Evolutionary conservation across 2,113 vertebrate genomes (phyloP), one percentile per base, ranked within the genome.

Genomic region (Alectura lathami): DNA sequence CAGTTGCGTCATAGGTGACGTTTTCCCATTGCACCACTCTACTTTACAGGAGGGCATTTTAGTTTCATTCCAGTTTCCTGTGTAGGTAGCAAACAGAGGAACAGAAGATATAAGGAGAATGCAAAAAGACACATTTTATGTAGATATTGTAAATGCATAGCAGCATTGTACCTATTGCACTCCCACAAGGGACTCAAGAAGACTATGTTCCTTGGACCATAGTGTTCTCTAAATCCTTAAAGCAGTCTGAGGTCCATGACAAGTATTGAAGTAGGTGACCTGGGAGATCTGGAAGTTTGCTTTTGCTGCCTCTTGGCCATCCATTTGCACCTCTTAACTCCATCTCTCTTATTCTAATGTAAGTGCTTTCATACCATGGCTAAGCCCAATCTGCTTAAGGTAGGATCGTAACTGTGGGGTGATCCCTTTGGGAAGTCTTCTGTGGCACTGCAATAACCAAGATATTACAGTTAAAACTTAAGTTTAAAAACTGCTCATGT

Each of bases 401-500:
- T 22, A 43, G 47, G 34, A 70, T 80, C 47, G 43, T 63, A 54
- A 85, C 59, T 3, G 0, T 18, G 32, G 23, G 18, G 11, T 15
- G 3, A 63, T 74, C 36, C 38, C 32, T 20, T 24, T 59, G 51
- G 47, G 67, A 69, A 43, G 11, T 74, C 47, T 88, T 38, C 22
- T 22, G 11, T 9, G 18, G 20, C 22, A 76, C 23, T 2, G 1
- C 47, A 70, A 62, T 62, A 77, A 43, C 21, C 50, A 75, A 43
- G 56, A 68, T 78, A 50, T 68, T 23, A 23, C 0, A 57, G 18
- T 59, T 43, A 62, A 84, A 80, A 34, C 8, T 18, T 4, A 36
- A 16, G 12, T 80, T 77, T 78, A 50, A 74, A 89, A 89, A 45
- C 21, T 4, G 3, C 6, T 70, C 0, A 0, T 3, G 0, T 7